phyloP scores from a whole-genome alignment of 2,797 vertebrate species.

The Natrix natrix region DNA sequence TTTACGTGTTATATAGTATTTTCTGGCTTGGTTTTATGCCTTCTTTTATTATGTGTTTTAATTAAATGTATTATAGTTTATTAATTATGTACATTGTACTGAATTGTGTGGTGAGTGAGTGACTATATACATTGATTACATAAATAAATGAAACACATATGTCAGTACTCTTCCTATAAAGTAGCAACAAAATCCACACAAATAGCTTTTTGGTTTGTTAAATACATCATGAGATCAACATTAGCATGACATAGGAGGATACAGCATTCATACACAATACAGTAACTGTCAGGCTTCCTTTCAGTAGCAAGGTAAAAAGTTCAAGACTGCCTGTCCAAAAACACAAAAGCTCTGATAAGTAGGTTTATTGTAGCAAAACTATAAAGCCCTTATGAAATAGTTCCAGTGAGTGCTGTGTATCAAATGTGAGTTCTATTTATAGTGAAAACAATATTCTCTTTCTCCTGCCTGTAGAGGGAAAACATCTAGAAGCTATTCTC shows the following conservation, averaged over 20 bases:
- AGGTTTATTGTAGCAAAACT: neutral
- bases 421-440: slow-evolving; percentile 32
- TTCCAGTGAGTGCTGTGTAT: slow-evolving; percentile 4
- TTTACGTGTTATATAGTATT: neutral
- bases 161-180: neutral
- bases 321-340: neutral
- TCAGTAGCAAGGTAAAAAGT: neutral
- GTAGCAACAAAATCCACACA: neutral
- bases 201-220: neutral
- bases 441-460: neutral
- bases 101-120: neutral
- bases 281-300: neutral
- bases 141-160: neutral
- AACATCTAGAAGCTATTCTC: neutral
- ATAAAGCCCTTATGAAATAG: neutral
- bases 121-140: neutral
- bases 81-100: neutral
- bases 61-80: neutral
- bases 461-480: neutral
- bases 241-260: neutral
- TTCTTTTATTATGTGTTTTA: neutral
- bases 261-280: neutral
- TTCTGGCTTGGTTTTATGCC: neutral
- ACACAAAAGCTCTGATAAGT: neutral
- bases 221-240: neutral